Conservation (phyloP, 2,113 vertebrate species). For the Hippocampus mohnikei region DNA sequence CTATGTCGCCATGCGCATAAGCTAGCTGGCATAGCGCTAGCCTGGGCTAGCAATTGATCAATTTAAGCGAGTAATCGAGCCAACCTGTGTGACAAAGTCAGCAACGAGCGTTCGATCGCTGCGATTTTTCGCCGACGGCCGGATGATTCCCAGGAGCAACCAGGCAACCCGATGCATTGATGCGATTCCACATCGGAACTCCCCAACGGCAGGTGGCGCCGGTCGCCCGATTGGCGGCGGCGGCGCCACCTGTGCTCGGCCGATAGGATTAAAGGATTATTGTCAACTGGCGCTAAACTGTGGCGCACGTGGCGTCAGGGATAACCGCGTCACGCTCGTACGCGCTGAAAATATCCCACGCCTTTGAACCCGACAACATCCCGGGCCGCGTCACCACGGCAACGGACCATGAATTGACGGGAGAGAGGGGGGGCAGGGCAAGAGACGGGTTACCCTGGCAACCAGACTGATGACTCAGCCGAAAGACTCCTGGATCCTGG, state of each 20-base stretch:
- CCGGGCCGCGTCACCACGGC: slow-evolving; percentile 2
- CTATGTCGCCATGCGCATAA: too few relatives aligned
- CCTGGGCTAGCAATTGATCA: not conserved
- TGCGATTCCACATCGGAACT: not conserved
- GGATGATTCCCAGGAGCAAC: not conserved
- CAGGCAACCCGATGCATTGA: not conserved
- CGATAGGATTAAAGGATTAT: slow-evolving; percentile 66
- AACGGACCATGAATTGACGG: not conserved
- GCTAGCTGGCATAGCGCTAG: too few relatives aligned
- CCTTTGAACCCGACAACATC: not conserved
- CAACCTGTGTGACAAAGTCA: not conserved
- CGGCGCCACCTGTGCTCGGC: slow-evolving; percentile 17
- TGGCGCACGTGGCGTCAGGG: slow-evolving; percentile 42
- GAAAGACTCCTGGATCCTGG: not conserved
- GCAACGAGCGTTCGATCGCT: not conserved
- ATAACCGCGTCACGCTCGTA: slow-evolving; percentile 62
- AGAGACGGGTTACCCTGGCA: slow-evolving; percentile 1
- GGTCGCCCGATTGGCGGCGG: not conserved
- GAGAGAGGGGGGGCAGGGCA: not conserved
- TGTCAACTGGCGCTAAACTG: slow-evolving; percentile 55
- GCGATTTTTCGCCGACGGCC: not conserved
- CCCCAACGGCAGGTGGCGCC: not conserved
- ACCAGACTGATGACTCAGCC: slow-evolving; percentile 3
- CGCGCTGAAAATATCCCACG: not conserved
- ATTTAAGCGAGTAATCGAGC: not conserved